These are phyloP conservation scores for Buathra laborator DNA, from an alignment of 2,888 invertebrate genomes.

Conservation along the genomic window DNA sequence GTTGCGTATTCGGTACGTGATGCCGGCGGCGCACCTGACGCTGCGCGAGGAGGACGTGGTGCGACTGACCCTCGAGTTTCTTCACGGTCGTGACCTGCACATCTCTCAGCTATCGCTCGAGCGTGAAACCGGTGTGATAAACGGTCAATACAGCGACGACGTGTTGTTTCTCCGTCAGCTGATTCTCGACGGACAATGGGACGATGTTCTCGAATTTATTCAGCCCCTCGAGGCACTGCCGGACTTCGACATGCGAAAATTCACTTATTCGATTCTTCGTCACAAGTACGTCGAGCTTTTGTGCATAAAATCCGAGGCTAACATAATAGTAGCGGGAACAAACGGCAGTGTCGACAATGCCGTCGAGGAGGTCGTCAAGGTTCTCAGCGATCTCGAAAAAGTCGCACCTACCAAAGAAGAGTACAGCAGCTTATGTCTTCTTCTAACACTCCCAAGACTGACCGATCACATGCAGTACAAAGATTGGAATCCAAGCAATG, in stretches of 20 bases:
- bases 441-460: conserved; percentile 96
- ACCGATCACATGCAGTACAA: conserved; percentile 97
- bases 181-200: conserved; percentile 99
- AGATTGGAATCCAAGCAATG: conserved; percentile 99
- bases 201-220: conserved; percentile 97
- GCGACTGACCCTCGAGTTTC: conserved; percentile 93
- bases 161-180: conserved; percentile 97
- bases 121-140: conserved; percentile 97
- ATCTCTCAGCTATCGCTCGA: conserved; percentile 96
- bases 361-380: conserved; percentile 97
- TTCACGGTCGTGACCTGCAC: conserved; percentile 95
- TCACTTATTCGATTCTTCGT: conserved; percentile 94
- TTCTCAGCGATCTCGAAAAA: conserved; percentile 95
- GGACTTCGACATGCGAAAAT: conserved; percentile 93
- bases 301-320: conserved; percentile 97
- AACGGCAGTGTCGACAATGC: conserved; percentile 95
- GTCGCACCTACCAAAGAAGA: conserved; percentile 96
- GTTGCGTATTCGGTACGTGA: conserved; percentile 87
- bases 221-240: conserved; percentile 95
- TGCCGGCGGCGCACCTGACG: conserved; percentile 94
- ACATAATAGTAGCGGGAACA: conserved; percentile 89
- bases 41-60: conserved; percentile 96
- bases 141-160: conserved; percentile 97
- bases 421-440: conserved; percentile 95
- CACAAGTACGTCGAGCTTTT: conserved; percentile 97